phyloP scores from a whole-genome alignment of 2,888 invertebrate genomes.

The Periphyllus acericola region DNA sequence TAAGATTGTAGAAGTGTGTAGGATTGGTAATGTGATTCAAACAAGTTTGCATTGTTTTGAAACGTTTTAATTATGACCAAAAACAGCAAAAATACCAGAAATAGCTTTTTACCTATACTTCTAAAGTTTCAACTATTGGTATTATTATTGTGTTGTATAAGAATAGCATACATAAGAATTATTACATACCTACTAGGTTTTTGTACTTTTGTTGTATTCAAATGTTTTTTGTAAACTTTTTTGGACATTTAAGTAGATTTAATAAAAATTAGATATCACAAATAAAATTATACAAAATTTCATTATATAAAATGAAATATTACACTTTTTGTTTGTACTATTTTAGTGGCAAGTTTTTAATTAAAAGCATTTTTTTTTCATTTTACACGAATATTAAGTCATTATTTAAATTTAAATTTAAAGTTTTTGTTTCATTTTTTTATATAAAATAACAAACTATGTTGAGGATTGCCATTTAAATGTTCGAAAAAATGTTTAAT shows the following conservation, averaged over 20 bases:
- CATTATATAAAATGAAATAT: too few relatives aligned
- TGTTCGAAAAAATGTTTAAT: not conserved
- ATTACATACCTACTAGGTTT: not conserved
- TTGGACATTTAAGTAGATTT: too few relatives aligned
- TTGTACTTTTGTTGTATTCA: too few relatives aligned
- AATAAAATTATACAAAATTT: too few relatives aligned
- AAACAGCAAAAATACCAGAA: not conserved
- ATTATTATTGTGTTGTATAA: not conserved
- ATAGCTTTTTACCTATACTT: not conserved
- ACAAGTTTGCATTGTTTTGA: conserved; percentile 30
- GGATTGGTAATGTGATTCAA: conserved; percentile 1
- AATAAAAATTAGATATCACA: too few relatives aligned
- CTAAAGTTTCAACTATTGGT: not conserved
- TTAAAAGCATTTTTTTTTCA: not conserved
- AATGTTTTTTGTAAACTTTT: too few relatives aligned
- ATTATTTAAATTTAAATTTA: not conserved
- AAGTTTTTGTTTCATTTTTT: not conserved
- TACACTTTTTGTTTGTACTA: too few relatives aligned
- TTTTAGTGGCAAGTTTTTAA: not conserved
- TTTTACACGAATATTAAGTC: not conserved
- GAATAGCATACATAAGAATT: not conserved
- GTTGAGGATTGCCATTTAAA: not conserved
- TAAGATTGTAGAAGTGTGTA: not conserved
- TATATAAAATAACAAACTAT: not conserved
- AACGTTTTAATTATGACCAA: conserved; percentile 37